Percentiles rank a stretch among this genome's conserved stretches.
Evolutionary conservation across 2,797 vertebrate species (phyloP).

Genomic region (Sebastes matsubarae): DNA sequence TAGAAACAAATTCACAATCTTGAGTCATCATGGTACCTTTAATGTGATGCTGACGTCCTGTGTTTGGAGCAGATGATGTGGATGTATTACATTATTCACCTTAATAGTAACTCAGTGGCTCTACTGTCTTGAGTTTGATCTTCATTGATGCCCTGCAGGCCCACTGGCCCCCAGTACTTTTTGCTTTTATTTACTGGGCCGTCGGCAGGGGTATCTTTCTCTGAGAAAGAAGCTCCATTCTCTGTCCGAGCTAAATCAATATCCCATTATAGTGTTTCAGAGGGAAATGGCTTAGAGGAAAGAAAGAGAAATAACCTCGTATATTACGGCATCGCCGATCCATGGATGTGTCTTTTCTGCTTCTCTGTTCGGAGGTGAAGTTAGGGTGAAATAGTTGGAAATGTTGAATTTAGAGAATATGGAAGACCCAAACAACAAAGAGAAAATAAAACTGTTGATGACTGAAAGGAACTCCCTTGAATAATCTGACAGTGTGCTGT

Average conservation of each 20-base stretch:
- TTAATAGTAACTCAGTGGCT: constrained; percentile 27
- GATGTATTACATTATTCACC: neutral
- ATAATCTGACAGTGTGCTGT: constrained; percentile 39
- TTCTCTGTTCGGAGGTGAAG: constrained; percentile 34
- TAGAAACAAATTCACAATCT: neutral
- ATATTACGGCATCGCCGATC: constrained; percentile 54
- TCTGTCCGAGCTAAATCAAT: constrained; percentile 71
- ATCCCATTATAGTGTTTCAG: constrained; percentile 71
- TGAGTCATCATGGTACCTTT: neutral
- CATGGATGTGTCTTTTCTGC: constrained; percentile 33
- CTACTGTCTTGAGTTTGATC: constrained; percentile 7
- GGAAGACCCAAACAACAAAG: constrained; percentile 54
- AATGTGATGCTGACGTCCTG: neutral
- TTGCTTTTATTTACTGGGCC: constrained; percentile 64
- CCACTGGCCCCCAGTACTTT: constrained; percentile 11
- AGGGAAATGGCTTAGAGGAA: constrained; percentile 65
- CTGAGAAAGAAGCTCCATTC: constrained; percentile 51
- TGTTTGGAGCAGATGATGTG: neutral
- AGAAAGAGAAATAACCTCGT: constrained; percentile 67
- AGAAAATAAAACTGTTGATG: constrained; percentile 52
- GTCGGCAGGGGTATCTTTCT: constrained; percentile 40
- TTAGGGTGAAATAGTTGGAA: constrained; percentile 48
- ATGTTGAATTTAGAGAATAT: constrained; percentile 58
- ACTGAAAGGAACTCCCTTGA: constrained; percentile 32
- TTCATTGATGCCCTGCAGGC: constrained; percentile 15